Base-by-base conservation (phyloP, 2,888 invertebrate species). In the Rutpela maculata region DNA sequence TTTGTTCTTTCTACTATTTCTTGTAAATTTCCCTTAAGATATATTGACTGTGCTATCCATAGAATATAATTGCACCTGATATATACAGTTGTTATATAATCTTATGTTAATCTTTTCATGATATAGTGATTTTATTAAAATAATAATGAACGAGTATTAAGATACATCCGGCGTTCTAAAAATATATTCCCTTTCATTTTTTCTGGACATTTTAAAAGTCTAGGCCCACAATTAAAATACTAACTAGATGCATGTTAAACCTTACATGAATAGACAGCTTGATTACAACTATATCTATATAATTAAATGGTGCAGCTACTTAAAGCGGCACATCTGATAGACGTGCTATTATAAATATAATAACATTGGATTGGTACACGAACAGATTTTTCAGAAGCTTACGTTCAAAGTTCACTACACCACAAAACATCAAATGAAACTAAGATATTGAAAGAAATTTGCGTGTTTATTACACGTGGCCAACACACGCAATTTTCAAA, bases 271-370 rank as follows among this genome's bases (percentile, higher is more conserved):
- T 79, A 79, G 83, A 83, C 83, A 83, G 77, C 79, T 81, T 82
- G 79, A 83, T 82, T 82, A 81, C 79, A 75, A 80, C 79, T 73
- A 75, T 80, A 76, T 75, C 74, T 76, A 75, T 77, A 74, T 81
- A 81, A 83, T 83, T 83, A 83, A 78, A 78, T 71, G 78, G 68
- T 75, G 75, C 70, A 74, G 72, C 73, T 73, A 75, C 80, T 74
- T 76, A 74, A 74, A 77, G 67, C 78, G 60, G 55, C 57, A 62
- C 68, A 50, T 22, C 57, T 72, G 74, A 80, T 74, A 77, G 80
- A 76, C 76, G 57, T 59, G 77, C 77, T 65, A 75, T 78, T 80
- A 78, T 77, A 69, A 74, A 63, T 66, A 74, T 79, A 77, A 79
- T 77, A 67, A 74, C 77, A 77, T 50, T 62, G 73, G 65, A 75